Evolutionary conservation across 2,113 vertebrate species (phyloP).

Genomic region (Nothocercus nigrocapillus): DNA sequence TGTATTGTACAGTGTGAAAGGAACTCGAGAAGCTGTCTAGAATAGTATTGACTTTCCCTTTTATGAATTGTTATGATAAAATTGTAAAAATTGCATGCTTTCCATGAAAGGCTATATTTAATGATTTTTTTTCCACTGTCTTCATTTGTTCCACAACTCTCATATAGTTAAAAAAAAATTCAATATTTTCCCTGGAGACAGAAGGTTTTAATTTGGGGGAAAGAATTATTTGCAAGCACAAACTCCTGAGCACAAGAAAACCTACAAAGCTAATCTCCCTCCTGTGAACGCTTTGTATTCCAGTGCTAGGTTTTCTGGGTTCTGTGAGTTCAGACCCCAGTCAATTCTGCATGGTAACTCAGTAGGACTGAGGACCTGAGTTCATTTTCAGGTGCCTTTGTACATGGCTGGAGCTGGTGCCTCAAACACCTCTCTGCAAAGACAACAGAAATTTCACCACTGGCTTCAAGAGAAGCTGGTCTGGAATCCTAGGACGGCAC

Average conservation of each 20-base stretch:
- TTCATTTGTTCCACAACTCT: not conserved
- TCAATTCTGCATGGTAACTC: not conserved
- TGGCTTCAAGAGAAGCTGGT: not conserved
- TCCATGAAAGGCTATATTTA: not conserved
- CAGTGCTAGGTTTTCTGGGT: not conserved
- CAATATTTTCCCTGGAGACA: not conserved
- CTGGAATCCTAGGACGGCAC: not conserved
- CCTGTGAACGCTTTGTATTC: not conserved
- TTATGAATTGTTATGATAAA: not conserved
- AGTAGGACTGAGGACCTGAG: no score
- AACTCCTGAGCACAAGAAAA: not conserved
- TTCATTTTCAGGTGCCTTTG: not conserved
- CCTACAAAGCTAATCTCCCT: not conserved
- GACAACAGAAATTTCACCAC: not conserved
- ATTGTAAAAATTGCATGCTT: not conserved
- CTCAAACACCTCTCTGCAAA: not conserved
- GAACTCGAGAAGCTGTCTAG: not conserved
- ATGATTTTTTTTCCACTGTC: not conserved
- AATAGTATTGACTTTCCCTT: not conserved
- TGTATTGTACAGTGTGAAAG: not conserved
- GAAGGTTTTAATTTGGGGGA: conserved; percentile 1
- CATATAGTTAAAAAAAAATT: not conserved
- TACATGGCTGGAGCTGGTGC: not conserved
- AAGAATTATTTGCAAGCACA: conserved; percentile 5
- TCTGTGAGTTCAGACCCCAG: not conserved